These are phyloP conservation scores for Drosophila koepferae DNA, from an alignment of 2,888 invertebrate genomes.

Conservation along the genomic window DNA sequence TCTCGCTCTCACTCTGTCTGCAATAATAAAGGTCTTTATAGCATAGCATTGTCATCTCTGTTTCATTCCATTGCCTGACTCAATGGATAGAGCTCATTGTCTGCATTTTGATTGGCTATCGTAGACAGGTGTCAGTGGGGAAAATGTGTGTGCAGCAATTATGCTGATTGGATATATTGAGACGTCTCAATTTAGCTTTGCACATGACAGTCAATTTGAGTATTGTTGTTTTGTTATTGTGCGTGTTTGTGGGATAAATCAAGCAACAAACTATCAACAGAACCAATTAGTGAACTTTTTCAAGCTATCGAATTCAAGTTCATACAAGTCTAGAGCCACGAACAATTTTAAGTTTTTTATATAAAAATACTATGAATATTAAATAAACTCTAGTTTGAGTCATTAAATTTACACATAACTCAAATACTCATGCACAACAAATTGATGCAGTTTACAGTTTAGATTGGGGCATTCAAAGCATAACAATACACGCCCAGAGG, in stretches of 20 bases:
- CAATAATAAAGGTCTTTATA: background rate
- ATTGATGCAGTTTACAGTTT: constrained; percentile 11
- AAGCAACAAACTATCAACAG: background rate
- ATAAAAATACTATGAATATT: too few relatives aligned
- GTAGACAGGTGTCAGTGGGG: background rate
- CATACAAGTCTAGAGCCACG: background rate
- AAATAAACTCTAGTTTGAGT: too few relatives aligned
- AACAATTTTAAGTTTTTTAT: too few relatives aligned
- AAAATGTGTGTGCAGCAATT: background rate
- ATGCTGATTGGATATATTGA: constrained; percentile 1
- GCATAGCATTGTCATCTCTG: background rate
- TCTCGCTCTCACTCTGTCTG: background rate
- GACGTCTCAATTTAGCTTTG: background rate
- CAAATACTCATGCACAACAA: background rate
- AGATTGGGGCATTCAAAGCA: constrained; percentile 36
- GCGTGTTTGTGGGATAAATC: background rate
- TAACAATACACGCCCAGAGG: constrained; percentile 42
- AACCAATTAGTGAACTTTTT: background rate
- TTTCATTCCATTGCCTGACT: too few relatives aligned
- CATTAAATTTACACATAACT: too few relatives aligned
- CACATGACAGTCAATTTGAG: background rate
- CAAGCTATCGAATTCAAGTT: too few relatives aligned
- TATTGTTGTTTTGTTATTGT: background rate
- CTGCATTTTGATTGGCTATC: background rate
- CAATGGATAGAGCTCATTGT: too few relatives aligned